Evolutionary conservation across 2,113 vertebrate species (phyloP), one percentile per base, ranked within the genome.

Genomic region (Galemys pyrenaicus): DNA sequence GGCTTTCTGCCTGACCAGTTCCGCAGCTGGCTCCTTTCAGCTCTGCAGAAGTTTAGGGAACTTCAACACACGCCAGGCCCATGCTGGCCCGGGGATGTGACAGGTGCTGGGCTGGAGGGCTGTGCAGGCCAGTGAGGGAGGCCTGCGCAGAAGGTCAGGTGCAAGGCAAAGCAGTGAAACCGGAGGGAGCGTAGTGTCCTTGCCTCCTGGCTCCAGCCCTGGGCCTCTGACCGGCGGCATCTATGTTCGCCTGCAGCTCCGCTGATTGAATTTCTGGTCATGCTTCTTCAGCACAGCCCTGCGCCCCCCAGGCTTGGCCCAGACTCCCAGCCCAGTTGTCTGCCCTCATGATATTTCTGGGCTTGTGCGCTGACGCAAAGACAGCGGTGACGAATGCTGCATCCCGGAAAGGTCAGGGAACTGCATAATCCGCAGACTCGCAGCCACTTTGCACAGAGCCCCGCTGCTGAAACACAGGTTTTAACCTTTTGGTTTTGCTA

Each of bases 391-490:
- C 97, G 98, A 98, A 98, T 97, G 96, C 87, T 95, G 87, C 87
- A 87, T 97, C 96, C 96, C 94, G 95, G 92, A 98, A 98, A 98
- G 98, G 98, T 98, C 98, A 98, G 58, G 37, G 91, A 98, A 97
- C 75, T 95, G 96, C 46, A 65, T 94, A 97, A 98, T 98, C 97
- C 97, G 95, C 91, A 98, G 95, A 87, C 95, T 46, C 93, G 64
- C 93, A 96, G 97, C 95, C 35, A 22, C 94, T 96, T 95, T 97
- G 93, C 97, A 91, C 96, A 97, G 89, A 97, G 56, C 68, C 85
- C 56, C 16, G 20, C 62, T 96, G 91, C 95, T 94, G 89, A 97
- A 98, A 98, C 97, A 97, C 0, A 95, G 95, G 95, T 98, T 98
- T 98, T 98, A 98, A 98, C 98, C 96, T 98, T 98, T 97, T 92